Conservation (phyloP, 2,113 vertebrate species). For the Anhinga rufa region DNA sequence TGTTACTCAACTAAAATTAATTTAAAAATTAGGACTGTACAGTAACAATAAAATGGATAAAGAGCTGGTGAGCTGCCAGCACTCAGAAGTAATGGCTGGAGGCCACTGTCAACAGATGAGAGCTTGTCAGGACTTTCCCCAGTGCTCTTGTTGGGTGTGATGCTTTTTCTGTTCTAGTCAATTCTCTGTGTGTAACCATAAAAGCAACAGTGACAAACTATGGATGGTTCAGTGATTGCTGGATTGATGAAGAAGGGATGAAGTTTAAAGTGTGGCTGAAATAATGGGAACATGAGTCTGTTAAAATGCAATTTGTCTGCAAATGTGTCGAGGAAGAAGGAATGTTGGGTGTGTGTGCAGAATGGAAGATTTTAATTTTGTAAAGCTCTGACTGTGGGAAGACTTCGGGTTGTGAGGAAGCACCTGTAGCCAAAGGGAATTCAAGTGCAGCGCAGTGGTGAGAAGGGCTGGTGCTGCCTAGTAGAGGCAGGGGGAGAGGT, state of each 20-base stretch:
- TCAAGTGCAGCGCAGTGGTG: not conserved
- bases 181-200: not conserved
- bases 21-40: slow-evolving; percentile 2
- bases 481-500: not conserved
- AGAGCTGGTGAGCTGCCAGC: slow-evolving; percentile 13
- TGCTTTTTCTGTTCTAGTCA: not conserved
- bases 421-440: not conserved
- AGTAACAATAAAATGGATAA: slow-evolving; percentile 8
- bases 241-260: not conserved
- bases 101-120: not conserved
- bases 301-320: not conserved
- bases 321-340: not conserved
- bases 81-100: not conserved
- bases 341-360: not conserved
- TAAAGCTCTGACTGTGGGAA: not conserved
- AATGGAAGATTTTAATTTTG: not conserved
- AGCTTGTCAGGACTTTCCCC: not conserved
- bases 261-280: not conserved
- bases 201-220: not conserved
- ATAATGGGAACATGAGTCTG: not conserved
- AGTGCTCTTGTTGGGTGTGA: not conserved
- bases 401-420: not conserved
- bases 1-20: slow-evolving; percentile 15
- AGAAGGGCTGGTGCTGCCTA: not conserved
- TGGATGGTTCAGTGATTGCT: not conserved